Conservation (phyloP, 2,888 invertebrate species). For the Cyaniris semiargus region DNA sequence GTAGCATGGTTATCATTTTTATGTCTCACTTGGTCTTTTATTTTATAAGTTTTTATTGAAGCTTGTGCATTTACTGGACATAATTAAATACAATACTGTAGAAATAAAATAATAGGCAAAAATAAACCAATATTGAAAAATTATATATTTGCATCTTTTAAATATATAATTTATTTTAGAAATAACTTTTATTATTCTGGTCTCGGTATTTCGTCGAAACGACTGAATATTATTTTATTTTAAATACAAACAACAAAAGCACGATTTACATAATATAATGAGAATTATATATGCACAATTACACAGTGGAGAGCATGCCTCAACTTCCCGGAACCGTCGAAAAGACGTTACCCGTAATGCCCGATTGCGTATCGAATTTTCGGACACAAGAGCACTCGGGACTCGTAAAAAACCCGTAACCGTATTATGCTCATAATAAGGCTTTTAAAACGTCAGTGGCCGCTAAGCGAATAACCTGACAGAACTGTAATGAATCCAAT, state of each 20-base stretch:
- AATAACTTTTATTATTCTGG: neutral
- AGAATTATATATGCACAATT: slow-evolving; percentile 2
- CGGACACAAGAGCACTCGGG: slow-evolving; percentile 29
- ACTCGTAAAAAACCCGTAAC: slow-evolving; percentile 29
- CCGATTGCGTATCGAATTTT: slow-evolving; percentile 26
- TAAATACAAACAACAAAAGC: neutral
- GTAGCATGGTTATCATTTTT: neutral
- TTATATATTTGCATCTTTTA: neutral
- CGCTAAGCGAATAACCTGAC: slow-evolving; percentile 35
- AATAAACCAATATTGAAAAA: too few species aligned
- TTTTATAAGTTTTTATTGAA: neutral
- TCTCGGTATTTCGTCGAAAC: neutral
- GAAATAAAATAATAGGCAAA: too few species aligned
- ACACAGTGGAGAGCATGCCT: neutral
- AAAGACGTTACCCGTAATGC: slow-evolving; percentile 28
- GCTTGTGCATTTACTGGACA: neutral
- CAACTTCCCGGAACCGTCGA: slow-evolving; percentile 10
- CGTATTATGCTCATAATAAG: slow-evolving; percentile 34
- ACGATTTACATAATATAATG: neutral
- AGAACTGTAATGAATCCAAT: slow-evolving; percentile 37
- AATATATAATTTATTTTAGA: neutral
- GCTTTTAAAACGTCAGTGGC: slow-evolving; percentile 34
- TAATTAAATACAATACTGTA: too few species aligned
- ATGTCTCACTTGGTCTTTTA: neutral
- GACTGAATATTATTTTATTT: neutral